These are phyloP conservation scores for Halictus rubicundus DNA, from an alignment of 1,140 invertebrate species.

Conservation along the genomic window DNA sequence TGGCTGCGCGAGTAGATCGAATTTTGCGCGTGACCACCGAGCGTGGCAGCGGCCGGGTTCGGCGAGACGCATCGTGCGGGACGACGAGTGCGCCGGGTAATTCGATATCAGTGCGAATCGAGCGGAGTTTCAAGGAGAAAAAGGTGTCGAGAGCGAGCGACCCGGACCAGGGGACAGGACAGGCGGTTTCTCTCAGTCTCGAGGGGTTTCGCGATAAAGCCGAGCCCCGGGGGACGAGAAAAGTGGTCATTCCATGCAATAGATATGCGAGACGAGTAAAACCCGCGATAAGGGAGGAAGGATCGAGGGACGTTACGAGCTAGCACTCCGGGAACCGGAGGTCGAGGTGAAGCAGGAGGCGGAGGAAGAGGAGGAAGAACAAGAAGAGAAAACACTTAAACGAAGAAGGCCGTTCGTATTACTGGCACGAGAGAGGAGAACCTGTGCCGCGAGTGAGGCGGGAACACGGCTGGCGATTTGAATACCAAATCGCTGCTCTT, in stretches of 20 bases:
- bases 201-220: no score
- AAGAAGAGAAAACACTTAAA: constrained; percentile 45
- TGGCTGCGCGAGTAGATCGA: not conserved
- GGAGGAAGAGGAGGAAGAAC: constrained; percentile 11
- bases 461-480: constrained; percentile 70
- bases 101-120: constrained; percentile 15
- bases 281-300: constrained; percentile 1
- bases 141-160: no score
- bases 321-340: not conserved
- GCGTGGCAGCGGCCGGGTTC: not conserved
- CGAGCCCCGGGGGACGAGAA: no score
- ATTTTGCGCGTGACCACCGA: not conserved
- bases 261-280: constrained; percentile 14
- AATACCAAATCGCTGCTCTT: constrained; percentile 74
- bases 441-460: constrained; percentile 50
- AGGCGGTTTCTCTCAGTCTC: no score
- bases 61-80: not conserved
- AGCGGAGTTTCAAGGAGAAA: not conserved
- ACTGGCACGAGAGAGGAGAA: constrained; percentile 31
- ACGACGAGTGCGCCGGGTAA: not conserved
- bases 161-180: no score
- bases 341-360: not conserved
- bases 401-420: constrained; percentile 41
- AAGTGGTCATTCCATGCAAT: no score
- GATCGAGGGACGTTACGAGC: constrained; percentile 8